Base-by-base conservation (phyloP, 2,797 vertebrate species). In the Ara ararauna region DNA sequence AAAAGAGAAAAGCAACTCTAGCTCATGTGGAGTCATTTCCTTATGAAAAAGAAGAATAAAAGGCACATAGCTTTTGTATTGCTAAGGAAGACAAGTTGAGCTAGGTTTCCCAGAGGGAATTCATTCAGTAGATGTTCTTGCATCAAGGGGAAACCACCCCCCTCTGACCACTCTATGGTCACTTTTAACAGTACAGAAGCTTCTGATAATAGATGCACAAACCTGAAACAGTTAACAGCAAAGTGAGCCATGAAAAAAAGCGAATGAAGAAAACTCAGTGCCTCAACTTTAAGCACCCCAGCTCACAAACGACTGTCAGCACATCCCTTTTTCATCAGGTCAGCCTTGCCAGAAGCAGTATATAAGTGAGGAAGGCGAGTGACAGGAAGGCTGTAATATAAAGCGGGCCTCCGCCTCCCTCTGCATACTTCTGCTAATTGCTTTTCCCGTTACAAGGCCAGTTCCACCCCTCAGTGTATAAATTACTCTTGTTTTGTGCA, bases 181-280 rank as follows among this genome's bases (percentile, higher is more conserved):
- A 10, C 45, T 72, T 77, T 7, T 27, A 65, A 14, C 40, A 10
- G 1, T 3, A 47, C 12, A 9, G 78, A 34, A 40, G 9, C 3
- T 13, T 61, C 76, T 34, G 53, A 32, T 44, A 3, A 0, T 7
- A 24, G 29, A 5, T 7, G 32, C 11, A 0, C 32, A 6, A 45
- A 42, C 21, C 36, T 29, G 42, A 21, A 83, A 47, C 3, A 3
- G 50, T 75, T 42, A 81, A 85, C 0, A 38, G n/a, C 85, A 58
- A 50, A 74, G 67, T 27, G 11, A 62, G 6, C 7, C 4, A 3
- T 0, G 11, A 22, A n/a, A 29, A 22, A 53, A 38, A 12, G 11
- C 0, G 8, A 19, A 23, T 21, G 17, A 22, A 24, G 42, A 22
- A 44, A 72, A 21, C 2, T 1, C 38, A 9, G 0, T 5, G 15